These are phyloP conservation scores for Arvicanthis niloticus DNA, from an alignment of 2,113 vertebrate genomes.

Conservation along the genomic window DNA sequence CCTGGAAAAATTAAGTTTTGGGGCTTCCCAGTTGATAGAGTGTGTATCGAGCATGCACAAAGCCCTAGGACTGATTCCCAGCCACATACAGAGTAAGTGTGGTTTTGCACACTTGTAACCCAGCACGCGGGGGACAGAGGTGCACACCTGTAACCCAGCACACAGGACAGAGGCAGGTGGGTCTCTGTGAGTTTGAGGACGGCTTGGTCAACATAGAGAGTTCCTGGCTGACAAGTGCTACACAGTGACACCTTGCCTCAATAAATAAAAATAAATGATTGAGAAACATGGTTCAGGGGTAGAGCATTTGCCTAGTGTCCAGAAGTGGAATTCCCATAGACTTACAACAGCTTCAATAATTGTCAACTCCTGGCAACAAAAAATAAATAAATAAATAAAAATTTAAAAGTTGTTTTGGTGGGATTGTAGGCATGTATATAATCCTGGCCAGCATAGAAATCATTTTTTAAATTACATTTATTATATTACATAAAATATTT, in stretches of 20 bases:
- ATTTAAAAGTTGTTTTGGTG: not conserved
- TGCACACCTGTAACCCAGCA: not conserved
- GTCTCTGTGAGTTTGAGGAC: not conserved
- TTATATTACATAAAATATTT: not conserved
- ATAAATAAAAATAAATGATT: not conserved
- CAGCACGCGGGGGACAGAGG: not conserved
- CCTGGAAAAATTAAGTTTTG: not conserved
- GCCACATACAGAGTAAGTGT: not conserved
- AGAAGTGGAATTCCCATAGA: not conserved
- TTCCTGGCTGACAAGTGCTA: not conserved
- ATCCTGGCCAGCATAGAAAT: not conserved
- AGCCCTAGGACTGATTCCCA: too few relatives aligned
- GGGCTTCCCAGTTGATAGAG: too few relatives aligned
- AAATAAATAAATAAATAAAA: too few relatives aligned
- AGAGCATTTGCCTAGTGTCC: not conserved
- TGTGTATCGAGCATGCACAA: too few relatives aligned
- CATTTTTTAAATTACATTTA: not conserved
- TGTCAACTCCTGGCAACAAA: not conserved
- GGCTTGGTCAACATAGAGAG: not conserved
- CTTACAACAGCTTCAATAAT: not conserved
- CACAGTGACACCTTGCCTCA: not conserved
- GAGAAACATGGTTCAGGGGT: not conserved
- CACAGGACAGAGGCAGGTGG: not conserved
- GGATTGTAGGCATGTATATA: not conserved
- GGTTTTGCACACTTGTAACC: not conserved